Evolutionary conservation across 2,797 vertebrate genomes (phyloP), one percentile per base, ranked within the genome.

Genomic region (Rhadinocentrus ornatus): DNA sequence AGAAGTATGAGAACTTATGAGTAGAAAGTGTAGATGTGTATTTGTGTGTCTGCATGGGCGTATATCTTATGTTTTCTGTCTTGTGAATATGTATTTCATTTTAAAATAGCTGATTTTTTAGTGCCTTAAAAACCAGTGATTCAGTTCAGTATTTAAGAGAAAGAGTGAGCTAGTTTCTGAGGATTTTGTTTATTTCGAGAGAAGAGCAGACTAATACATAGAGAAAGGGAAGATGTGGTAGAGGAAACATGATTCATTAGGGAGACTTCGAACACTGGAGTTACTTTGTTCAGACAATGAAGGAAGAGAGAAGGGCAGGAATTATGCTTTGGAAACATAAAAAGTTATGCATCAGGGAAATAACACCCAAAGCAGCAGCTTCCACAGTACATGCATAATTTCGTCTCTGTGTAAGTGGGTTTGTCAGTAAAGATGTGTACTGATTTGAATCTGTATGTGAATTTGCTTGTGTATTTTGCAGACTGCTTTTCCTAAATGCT

Each of bases 211-310:
- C 66, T 80, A 54, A 58, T 50, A 35, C 26, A 4, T 64, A 50
- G 15, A 3, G 41, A 80, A 52, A 32, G 66, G 52, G 71, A 75
- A 37, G 57, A 57, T 52, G 69, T 80, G 65, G 59, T 62, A 78
- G 60, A 67, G 4, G 54, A 32, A 73, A 46, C 62, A 20, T 67
- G 76, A 87, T 83, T 86, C 79, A 85, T 78, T 76, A 56, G 60
- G 58, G 69, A 76, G 58, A 62, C 6, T 20, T 62, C 27, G 2
- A 34, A 62, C 32, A 78, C 67, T 69, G 60, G 65, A 71, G 59
- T 58, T 74, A 27, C 68, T 83, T 59, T 6, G 7, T 69, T 73
- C 68, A 75, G 64, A 69, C 58, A 52, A 0, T 35, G 39, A 56
- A 34, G 34, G 39, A 68, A 52, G 56, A 74, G 69, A 48, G n/a